Evolutionary conservation across 2,888 invertebrate species (phyloP).

Genomic region (Platerodrilus igneus): DNA sequence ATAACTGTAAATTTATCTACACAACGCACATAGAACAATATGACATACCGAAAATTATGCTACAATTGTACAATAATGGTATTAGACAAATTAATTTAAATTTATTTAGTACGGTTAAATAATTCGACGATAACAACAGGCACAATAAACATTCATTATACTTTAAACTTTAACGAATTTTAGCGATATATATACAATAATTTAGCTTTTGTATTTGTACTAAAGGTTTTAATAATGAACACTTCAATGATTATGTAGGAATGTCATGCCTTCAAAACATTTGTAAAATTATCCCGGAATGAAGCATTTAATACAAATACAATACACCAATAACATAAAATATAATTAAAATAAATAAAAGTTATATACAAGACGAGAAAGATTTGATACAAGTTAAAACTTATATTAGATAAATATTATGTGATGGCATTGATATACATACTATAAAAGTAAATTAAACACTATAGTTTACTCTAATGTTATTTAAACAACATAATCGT

Average conservation of each 20-base stretch:
- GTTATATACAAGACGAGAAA: no score
- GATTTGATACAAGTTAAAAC: no score
- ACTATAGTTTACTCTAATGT: conserved; percentile 14
- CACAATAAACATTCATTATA: conserved; percentile 14
- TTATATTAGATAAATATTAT: conserved; percentile 15
- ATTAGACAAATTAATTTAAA: no score
- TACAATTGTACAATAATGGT: no score
- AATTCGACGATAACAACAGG: conserved; percentile 16
- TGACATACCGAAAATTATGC: no score
- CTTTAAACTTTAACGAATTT: conserved; percentile 13
- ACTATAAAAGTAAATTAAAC: conserved; percentile 16
- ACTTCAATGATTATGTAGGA: no score
- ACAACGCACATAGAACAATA: conserved; percentile 8
- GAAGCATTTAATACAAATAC: no score
- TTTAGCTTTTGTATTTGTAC: conserved; percentile 18
- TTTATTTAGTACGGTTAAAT: conserved; percentile 12
- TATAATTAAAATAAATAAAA: no score
- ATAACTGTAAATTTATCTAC: conserved; percentile 20
- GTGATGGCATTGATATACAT: conserved; percentile 20
- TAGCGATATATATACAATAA: conserved; percentile 5
- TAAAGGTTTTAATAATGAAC: conserved; percentile 7
- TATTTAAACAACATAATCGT: conserved; percentile 18
- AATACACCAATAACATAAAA: conserved; percentile 17
- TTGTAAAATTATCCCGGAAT: no score
- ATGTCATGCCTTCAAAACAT: no score